These are phyloP conservation scores for Pristionchus japonicus DNA, from an alignment of 2,888 invertebrate genomes.

Conservation along the genomic window DNA sequence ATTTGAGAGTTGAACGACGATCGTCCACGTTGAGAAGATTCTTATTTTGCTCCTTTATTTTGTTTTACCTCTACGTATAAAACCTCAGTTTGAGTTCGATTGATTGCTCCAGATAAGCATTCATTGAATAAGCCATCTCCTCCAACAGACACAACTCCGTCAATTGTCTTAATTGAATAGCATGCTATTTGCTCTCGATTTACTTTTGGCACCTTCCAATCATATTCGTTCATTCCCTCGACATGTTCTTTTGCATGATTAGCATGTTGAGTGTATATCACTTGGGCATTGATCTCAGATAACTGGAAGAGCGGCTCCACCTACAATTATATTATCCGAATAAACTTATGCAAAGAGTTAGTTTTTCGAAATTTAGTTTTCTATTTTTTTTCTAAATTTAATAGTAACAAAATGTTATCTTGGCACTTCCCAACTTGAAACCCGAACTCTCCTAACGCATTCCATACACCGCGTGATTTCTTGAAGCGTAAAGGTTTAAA, in stretches of 20 bases:
- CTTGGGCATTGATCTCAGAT: slow-evolving; percentile 79
- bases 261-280: slow-evolving; percentile 83
- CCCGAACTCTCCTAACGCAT: no score
- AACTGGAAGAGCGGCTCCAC: slow-evolving; percentile 77
- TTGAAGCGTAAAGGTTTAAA: no score
- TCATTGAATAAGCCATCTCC: slow-evolving; percentile 91
- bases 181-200: no score
- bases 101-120: slow-evolving; percentile 81
- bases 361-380: no score
- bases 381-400: no score
- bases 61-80: no score
- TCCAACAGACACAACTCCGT: slow-evolving; percentile 82
- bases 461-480: no score
- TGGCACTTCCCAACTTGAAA: no score
- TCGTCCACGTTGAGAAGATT: slow-evolving; percentile 71
- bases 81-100: slow-evolving; percentile 46
- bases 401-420: no score
- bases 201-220: slow-evolving; percentile 52
- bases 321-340: no score
- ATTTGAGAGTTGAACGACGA: slow-evolving; percentile 62
- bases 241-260: slow-evolving; percentile 84
- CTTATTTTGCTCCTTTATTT: no score
- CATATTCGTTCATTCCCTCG: slow-evolving; percentile 59
- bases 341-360: no score
- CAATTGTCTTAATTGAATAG: slow-evolving; percentile 77